Evolutionary conservation across 1,140 invertebrate genomes (phyloP), one percentile per base, ranked within the genome.

Genomic region (Penaeus indicus): DNA sequence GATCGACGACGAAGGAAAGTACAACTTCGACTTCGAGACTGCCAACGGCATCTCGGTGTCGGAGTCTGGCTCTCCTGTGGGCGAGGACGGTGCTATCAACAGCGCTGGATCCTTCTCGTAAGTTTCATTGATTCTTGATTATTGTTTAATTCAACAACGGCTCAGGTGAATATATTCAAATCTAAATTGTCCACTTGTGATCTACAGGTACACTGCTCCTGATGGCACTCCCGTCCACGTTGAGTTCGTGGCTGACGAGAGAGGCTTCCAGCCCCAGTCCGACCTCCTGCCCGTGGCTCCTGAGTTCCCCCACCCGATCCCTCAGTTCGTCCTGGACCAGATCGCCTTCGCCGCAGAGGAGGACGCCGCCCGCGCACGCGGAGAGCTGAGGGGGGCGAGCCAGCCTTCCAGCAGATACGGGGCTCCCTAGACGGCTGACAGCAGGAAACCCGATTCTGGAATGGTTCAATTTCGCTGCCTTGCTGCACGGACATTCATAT

Each of bases 271-370:
- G 80, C 80, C 80, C 80, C 80, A 62, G 80, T 54, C 42, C 60
- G 80, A 82, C 80, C 80, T 61, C 42, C 80, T 82, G 80, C 80
- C 80, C 42, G 80, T 82, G 80, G 80, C 80, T 19, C 80, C 80
- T 4, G 80, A 61, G n/a, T 89, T 89, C 88, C 88, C 88, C 82
- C 88, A 89, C 82, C 32, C 32, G 0, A 89, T 85, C 72, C 88
- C 88, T 47, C 88, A 89, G 82, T 89, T 89, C 88, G 88, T 89
- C 69, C 83, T 89, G 11, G 88, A 89, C 88, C 88, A 89, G 88
- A 82, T 82, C 60, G 80, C 80, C 60, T 60, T 60, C 42, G 80
- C 80, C n/a, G 80, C 80, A n/a, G 80, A 82, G 80, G 80, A 82
- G 22, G 80, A 82, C 80, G 80, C 80, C 67, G n/a, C n/a, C 62